These are phyloP conservation scores for Pentamera pediparva DNA, from an alignment of 53 echinoderm and acorn worm species.

Conservation along the genomic window DNA sequence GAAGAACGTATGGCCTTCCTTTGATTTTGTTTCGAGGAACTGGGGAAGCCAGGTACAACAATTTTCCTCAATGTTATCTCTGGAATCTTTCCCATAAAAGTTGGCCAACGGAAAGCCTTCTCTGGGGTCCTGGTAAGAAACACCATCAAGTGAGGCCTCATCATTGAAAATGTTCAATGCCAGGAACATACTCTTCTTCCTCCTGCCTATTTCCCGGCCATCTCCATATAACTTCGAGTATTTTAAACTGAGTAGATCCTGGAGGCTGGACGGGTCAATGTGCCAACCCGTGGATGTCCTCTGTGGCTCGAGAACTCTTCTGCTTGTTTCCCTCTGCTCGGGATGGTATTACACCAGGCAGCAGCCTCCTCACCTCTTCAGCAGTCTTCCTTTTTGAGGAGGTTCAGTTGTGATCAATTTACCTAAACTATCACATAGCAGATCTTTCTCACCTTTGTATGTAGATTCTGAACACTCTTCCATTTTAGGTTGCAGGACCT, in stretches of 20 bases:
- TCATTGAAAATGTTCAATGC: slow-evolving; percentile 45
- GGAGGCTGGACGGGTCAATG: slow-evolving; percentile 40
- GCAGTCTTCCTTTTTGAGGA: neutral
- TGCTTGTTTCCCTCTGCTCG: neutral
- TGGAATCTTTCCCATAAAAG: slow-evolving; percentile 65
- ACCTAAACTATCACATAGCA: neutral
- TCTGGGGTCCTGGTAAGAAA: slow-evolving; percentile 51
- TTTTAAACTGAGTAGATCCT: slow-evolving; percentile 25
- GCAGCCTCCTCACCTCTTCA: neutral
- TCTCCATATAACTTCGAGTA: slow-evolving; percentile 53
- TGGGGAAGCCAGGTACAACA: slow-evolving; percentile 7
- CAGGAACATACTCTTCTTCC: slow-evolving; percentile 40
- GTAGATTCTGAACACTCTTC: neutral
- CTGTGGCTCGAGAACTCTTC: slow-evolving; percentile 28
- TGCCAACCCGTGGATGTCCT: slow-evolving; percentile 62
- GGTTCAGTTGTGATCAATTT: neutral
- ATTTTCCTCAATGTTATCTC: slow-evolving; percentile 69
- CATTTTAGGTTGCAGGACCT: neutral
- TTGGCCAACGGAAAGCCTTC: slow-evolving; percentile 41
- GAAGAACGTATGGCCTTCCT: slow-evolving; percentile 24
- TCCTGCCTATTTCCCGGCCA: slow-evolving; percentile 41
- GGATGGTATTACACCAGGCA: neutral
- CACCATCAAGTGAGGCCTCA: slow-evolving; percentile 27
- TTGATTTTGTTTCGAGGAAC: neutral
- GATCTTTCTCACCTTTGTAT: neutral